phyloP scores from a whole-genome alignment of 2,888 invertebrate genomes.

The Nomada flava region DNA sequence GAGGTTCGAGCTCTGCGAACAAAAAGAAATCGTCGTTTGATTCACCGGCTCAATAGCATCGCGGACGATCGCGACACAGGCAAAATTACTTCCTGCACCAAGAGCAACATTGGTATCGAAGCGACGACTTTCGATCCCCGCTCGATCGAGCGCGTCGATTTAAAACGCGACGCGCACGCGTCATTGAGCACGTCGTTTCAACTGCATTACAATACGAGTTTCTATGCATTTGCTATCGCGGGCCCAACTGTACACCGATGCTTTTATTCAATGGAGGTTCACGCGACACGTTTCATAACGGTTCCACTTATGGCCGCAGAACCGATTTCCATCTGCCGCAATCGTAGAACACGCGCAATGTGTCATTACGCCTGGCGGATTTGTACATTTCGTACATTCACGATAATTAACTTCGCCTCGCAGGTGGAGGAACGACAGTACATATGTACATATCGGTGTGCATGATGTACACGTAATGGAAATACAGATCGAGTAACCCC shows the following conservation, averaged over 20 bases:
- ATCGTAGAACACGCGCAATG: constrained; percentile 15
- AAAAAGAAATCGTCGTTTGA: constrained; percentile 19
- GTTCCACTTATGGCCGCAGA: constrained; percentile 29
- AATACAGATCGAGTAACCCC: background rate
- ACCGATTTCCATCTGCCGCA: constrained; percentile 36
- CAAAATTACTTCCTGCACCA: constrained; percentile 56
- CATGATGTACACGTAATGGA: background rate
- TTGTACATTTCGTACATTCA: constrained; percentile 1
- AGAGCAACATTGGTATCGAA: constrained; percentile 33
- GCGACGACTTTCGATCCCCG: constrained; percentile 45
- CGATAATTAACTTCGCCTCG: constrained; percentile 31
- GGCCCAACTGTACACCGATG: background rate
- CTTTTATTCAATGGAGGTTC: constrained; percentile 31
- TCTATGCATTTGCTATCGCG: constrained; percentile 23
- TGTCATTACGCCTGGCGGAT: constrained; percentile 30
- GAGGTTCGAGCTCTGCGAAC: constrained; percentile 93
- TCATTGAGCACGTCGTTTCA: constrained; percentile 57
- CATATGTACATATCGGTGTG: background rate
- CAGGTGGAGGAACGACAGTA: background rate
- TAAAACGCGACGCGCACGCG: constrained; percentile 60
- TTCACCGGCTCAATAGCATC: constrained; percentile 29
- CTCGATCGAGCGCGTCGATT: constrained; percentile 60
- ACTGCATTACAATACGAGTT: constrained; percentile 42
- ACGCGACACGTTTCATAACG: constrained; percentile 56
- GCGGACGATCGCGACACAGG: constrained; percentile 23